These are phyloP conservation scores for Lathronympha strigana DNA, from an alignment of 2,888 invertebrate genomes.

Conservation along the genomic window DNA sequence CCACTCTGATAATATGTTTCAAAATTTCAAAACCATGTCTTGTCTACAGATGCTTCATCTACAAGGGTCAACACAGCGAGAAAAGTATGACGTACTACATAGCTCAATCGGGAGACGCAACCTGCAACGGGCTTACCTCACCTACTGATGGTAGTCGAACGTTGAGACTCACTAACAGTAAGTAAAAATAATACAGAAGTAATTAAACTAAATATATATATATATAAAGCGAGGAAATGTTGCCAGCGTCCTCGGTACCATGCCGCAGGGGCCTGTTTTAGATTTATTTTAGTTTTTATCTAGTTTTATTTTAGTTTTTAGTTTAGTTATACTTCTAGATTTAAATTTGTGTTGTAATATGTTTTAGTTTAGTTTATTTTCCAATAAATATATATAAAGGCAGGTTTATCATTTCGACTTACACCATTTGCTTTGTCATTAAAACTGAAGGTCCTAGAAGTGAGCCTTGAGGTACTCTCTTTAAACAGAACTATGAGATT, in stretches of 20 bases:
- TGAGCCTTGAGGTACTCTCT: background rate
- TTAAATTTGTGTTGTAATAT: no score
- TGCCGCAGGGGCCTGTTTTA: no score
- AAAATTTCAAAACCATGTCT: background rate
- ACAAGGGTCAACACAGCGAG: slow-evolving; percentile 83
- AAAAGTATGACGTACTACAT: slow-evolving; percentile 85
- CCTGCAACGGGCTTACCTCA: slow-evolving; percentile 90
- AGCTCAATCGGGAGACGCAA: slow-evolving; percentile 91
- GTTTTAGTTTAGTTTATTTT: no score
- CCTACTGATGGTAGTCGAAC: slow-evolving; percentile 91
- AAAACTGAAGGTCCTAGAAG: background rate
- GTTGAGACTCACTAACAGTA: slow-evolving; percentile 91
- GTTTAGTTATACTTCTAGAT: no score
- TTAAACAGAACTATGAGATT: background rate
- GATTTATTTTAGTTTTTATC: no score
- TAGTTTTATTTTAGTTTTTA: no score
- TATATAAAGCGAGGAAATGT: no score
- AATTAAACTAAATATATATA: background rate
- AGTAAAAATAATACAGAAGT: slow-evolving; percentile 45
- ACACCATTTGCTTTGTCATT: no score
- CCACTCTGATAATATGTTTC: background rate
- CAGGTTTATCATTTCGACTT: no score
- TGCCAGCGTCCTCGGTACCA: no score
- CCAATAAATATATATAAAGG: no score
- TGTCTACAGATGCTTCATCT: slow-evolving; percentile 89